Base-by-base conservation (phyloP, 35 echinoderm and acorn worm species). In the Ptychodera flava region DNA sequence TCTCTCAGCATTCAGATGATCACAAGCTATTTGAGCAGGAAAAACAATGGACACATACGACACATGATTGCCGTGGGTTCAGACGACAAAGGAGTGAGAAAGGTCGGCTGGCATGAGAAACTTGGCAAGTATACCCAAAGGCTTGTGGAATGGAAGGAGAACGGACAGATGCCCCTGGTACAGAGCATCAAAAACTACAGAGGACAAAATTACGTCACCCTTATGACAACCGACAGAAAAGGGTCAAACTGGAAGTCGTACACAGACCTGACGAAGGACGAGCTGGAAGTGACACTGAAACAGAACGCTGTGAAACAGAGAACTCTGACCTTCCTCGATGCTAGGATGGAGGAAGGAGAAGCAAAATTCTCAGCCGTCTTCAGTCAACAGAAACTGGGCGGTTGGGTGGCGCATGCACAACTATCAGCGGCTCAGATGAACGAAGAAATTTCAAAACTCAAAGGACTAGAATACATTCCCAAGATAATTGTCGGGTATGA, bases 281-380 rank as follows among this genome's bases (percentile, higher is more conserved):
- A 91, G 31, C 79, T 99, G 10, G 88, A 92, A 53, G 32, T 80
- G 28, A 37, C 89, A n/a, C 85, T 91, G 0, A 36, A 91, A 31
- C 38, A 86, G 31, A 99, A 94, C 85, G 90, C 96, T 28, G 36
- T 81, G 1, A 78, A 53, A 29, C 88, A 91, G 31, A 90, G 82
- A 81, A 90, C 85, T 81, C 77, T 99, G 35, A 35, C 29, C 22
- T 99, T 92, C 80, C 83, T 91, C 28, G 84, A 94, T 64, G 92
- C 90, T 0, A 94, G 94, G 31, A 29, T 12, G 29, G 84, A 94
- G 31, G 78, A 77, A 76, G 93, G 78, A 32, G 38, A 90, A 29
- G 35, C 85, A 27, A 88, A 88, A 16, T 99, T 99, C 80, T 99
- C 96, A 31, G 93, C 90, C 6, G 81, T 99, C 52, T 99, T 99